These are phyloP conservation scores for Laterallus jamaicensis DNA, from an alignment of 2,113 vertebrate species.

Conservation along the genomic window DNA sequence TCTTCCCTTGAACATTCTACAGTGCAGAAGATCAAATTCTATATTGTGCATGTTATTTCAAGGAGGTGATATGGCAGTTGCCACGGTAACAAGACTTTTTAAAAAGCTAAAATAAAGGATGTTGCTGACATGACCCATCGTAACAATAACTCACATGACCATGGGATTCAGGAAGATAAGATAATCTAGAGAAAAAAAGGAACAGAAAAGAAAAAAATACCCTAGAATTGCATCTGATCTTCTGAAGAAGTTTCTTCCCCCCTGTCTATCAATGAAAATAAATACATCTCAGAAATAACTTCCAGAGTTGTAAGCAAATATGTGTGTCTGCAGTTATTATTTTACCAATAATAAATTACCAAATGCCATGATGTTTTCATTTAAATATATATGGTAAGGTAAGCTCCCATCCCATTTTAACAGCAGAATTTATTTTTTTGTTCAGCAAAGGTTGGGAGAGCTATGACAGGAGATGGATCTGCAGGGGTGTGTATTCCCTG, in stretches of 20 bases:
- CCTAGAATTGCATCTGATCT: background rate
- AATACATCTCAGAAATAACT: background rate
- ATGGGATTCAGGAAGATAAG: background rate
- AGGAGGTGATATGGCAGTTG: conserved; percentile 31
- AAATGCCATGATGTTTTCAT: background rate
- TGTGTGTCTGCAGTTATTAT: background rate
- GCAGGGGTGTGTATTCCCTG: background rate
- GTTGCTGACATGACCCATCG: background rate
- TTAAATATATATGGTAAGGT: background rate
- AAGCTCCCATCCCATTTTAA: background rate
- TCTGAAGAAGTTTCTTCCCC: background rate
- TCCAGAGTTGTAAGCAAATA: background rate
- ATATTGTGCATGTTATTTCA: conserved; percentile 1
- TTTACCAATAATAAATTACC: background rate
- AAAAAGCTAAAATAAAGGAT: background rate
- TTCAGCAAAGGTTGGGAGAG: background rate
- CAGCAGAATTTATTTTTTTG: background rate
- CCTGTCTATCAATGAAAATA: background rate
- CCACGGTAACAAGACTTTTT: background rate
- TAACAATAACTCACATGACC: conserved; percentile 3
- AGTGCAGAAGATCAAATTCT: conserved; percentile 40
- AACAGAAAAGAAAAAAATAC: background rate
- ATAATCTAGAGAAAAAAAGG: background rate
- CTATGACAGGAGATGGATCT: background rate
- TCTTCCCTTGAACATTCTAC: conserved; percentile 7